Conservation (phyloP, 2,797 vertebrate species). For the Artibeus jamaicensis region DNA sequence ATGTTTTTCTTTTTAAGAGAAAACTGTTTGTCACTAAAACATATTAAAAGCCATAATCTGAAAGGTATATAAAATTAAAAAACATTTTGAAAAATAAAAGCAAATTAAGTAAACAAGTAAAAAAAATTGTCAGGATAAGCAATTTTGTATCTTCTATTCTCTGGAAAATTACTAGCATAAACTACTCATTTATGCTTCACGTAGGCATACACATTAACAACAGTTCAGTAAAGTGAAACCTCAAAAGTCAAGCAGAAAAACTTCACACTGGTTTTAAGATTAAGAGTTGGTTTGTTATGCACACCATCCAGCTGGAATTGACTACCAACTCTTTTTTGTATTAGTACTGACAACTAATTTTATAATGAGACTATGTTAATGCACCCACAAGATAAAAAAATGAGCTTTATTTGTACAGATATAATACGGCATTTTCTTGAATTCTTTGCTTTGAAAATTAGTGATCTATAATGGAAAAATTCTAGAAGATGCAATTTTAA, state of each 20-base stretch:
- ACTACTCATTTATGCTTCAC: background rate
- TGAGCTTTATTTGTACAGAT: background rate
- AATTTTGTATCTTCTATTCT: background rate
- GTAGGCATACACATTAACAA: background rate
- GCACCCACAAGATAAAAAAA: background rate
- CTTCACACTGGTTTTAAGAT: background rate
- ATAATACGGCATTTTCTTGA: background rate
- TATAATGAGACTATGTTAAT: conserved; percentile 4
- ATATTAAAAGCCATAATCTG: background rate
- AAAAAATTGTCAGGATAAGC: background rate
- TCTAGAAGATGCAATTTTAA: background rate
- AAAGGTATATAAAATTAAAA: background rate
- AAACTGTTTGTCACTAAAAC: background rate
- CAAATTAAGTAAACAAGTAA: background rate
- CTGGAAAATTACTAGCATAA: background rate
- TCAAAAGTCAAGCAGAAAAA: background rate
- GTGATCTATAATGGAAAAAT: background rate
- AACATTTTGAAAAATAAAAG: background rate
- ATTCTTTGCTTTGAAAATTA: background rate
- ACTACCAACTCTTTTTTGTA: background rate
- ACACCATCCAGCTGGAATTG: background rate
- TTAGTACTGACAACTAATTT: background rate
- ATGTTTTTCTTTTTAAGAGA: background rate
- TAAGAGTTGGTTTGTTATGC: background rate
- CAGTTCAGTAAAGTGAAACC: background rate